Evolutionary conservation across 2,888 invertebrate species (phyloP), one percentile per base, ranked within the genome.

Genomic region (Lasioglossum calceatum): DNA sequence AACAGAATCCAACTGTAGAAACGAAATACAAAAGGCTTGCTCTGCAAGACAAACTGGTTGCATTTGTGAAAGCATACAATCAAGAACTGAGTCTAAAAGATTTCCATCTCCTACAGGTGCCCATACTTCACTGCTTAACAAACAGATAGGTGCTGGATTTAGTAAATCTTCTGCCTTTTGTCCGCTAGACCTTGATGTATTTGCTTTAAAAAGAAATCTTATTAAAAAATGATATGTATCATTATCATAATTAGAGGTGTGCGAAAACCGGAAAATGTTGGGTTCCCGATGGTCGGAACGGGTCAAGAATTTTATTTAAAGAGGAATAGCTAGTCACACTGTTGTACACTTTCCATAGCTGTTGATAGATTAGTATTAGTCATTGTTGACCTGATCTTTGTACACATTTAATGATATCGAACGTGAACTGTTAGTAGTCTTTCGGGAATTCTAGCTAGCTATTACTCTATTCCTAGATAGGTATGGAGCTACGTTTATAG

Each of bases 41-140:
- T 99, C 99, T 42, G 98, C 98, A 89, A 99, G 96, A 94, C 99
- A 99, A 81, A 99, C 97, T 5, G 98, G 98, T 94, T 99, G 99
- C 88, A 99, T 96, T 94, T 98, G 97, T 27, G 97, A 97, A 84
- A 99, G 96, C 79, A 99, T 98, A 95, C 98, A 97, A 94, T 98
- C 98, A 83, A 98, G 96, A 77, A 98, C 96, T 85, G 97, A 96
- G 94, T 97, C 97, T 23, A 95, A 88, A 50, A 95, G 91, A 84
- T 92, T 92, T 32, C 94, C 95, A 89, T 95, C 95, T 19, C 94
- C 94, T 84, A 95, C 94, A 23, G 93, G 94, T n/a, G 92, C 85
- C 95, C 95, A 95, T 70, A 84, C 70, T 89, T 95, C 95, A 61
- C 92, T 88, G 76, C 95, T 94, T 54, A 95, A 84, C 75, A 95